Evolutionary conservation across 2,113 vertebrate species (phyloP).

Genomic region (Tricholaema leucomelas): DNA sequence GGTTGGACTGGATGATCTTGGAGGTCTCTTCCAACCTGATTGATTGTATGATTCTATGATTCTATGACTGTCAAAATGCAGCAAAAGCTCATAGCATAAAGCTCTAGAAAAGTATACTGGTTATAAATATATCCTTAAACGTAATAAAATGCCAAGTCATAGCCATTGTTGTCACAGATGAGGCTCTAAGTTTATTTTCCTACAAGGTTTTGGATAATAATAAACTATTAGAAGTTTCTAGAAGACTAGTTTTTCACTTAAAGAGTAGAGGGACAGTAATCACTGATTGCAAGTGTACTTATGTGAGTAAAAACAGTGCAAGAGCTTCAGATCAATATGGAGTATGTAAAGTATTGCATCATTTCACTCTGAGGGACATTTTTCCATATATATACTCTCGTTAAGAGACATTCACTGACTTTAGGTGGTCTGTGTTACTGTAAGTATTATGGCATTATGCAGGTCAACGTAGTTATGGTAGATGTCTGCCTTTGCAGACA

Average conservation of each 20-base stretch:
- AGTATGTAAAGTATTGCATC: not conserved
- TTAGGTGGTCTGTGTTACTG: not conserved
- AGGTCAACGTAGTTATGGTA: not conserved
- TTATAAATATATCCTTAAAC: too few relatives aligned
- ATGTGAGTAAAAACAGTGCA: not conserved
- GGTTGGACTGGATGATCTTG: too few relatives aligned
- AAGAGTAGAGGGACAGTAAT: not conserved
- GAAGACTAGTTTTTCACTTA: not conserved
- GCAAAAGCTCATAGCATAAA: too few relatives aligned
- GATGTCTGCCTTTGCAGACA: not conserved
- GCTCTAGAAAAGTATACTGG: too few relatives aligned
- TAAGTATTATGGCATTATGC: not conserved
- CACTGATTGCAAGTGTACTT: not conserved
- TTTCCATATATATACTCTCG: not conserved
- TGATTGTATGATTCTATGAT: too few relatives aligned
- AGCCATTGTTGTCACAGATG: too few relatives aligned
- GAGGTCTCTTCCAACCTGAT: too few relatives aligned
- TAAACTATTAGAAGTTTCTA: not conserved
- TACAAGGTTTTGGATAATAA: too few relatives aligned
- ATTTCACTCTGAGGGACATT: not conserved
- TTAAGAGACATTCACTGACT: not conserved
- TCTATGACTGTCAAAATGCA: too few relatives aligned
- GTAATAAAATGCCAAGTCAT: too few relatives aligned
- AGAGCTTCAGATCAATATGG: not conserved
- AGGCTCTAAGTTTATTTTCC: too few relatives aligned